Percentiles rank a stretch among this genome's conserved stretches.
Conservation (phyloP, 35 echinoderm and acorn worm genomes). For the Diadema setosum region DNA sequence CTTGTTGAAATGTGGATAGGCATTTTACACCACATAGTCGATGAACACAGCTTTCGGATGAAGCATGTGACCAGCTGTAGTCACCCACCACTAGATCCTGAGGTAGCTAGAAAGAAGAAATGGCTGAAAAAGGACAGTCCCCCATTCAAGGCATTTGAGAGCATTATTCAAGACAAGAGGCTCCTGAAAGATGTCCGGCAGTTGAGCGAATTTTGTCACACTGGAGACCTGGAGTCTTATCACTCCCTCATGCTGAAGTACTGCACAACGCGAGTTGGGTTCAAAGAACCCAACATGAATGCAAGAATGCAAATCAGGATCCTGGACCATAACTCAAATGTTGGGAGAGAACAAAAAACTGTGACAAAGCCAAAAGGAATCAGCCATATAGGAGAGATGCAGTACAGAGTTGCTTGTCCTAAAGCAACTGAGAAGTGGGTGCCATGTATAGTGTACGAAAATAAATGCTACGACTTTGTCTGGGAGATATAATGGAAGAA, state of each 20-base stretch:
- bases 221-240: background rate
- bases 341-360: background rate
- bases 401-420: background rate
- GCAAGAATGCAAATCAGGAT: background rate
- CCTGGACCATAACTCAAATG: constrained; percentile 7
- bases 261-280: background rate
- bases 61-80: background rate
- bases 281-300: background rate
- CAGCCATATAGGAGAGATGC: background rate
- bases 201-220: background rate
- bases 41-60: background rate
- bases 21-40: background rate
- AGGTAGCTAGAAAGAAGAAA: background rate
- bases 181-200: background rate
- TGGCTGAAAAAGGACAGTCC: background rate
- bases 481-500: background rate
- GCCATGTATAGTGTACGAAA: background rate
- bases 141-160: background rate
- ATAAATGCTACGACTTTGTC: background rate
- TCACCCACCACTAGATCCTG: background rate
- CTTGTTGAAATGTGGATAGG: background rate
- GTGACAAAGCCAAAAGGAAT: background rate
- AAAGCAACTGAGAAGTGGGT: background rate
- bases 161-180: background rate
- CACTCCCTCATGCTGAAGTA: background rate